phyloP scores from a whole-genome alignment of 2,113 vertebrate species.

The Cercopithecus mona region DNA sequence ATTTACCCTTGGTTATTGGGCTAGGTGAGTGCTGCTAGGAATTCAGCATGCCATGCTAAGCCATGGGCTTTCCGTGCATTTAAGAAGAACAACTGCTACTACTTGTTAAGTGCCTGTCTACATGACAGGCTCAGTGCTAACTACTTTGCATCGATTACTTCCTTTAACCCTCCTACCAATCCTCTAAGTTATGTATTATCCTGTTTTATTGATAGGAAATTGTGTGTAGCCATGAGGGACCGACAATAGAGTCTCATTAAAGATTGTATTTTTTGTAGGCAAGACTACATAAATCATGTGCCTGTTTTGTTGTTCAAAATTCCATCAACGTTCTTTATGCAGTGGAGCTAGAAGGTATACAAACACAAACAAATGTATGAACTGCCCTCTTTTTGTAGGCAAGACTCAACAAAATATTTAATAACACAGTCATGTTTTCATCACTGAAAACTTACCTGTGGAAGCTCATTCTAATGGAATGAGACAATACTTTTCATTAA shows the following conservation, averaged over 20 bases:
- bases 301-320: no score
- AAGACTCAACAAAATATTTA: neutral
- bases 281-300: neutral
- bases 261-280: neutral
- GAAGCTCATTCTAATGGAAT: neutral
- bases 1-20: neutral
- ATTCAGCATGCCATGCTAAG: neutral
- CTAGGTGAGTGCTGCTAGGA: neutral
- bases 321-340: no score
- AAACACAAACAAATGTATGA: no score
- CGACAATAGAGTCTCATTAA: neutral
- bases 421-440: neutral
- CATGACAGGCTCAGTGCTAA: neutral
- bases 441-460: neutral
- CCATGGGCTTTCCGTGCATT: neutral
- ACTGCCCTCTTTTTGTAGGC: neutral
- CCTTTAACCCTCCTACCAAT: neutral
- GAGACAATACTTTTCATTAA: neutral
- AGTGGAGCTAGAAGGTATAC: no score
- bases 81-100: neutral
- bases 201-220: neutral
- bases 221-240: neutral
- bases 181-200: neutral
- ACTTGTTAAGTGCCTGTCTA: neutral
- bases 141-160: neutral